A percentile compares a stretch with the other conserved stretches of the same genome.
These are phyloP conservation scores for Tachypleus tridentatus DNA, from an alignment of 1,140 invertebrate genomes.

Conservation along the genomic window DNA sequence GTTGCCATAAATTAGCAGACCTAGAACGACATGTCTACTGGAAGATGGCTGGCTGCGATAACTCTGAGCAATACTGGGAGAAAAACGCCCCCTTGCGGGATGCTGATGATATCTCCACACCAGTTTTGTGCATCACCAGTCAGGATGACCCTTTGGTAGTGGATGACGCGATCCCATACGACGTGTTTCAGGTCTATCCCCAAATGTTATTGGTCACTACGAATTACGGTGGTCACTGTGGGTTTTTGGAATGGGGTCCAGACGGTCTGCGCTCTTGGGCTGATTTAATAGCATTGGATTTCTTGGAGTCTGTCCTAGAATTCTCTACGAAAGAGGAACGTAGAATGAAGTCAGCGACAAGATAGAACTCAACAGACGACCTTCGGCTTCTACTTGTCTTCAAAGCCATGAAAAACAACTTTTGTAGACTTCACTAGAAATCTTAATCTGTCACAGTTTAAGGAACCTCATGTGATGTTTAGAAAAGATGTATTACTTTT, in stretches of 20 bases:
- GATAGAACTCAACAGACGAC: too few species aligned
- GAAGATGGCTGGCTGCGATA: constrained; percentile 23
- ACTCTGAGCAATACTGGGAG: constrained; percentile 29
- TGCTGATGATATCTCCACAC: constrained; percentile 30
- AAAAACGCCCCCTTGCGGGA: constrained; percentile 30
- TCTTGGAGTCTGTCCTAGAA: constrained; percentile 4
- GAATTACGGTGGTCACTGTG: constrained; percentile 29
- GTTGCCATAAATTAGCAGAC: constrained; percentile 18
- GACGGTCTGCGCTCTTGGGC: constrained; percentile 3
- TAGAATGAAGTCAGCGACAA: not conserved
- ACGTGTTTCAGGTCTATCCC: constrained; percentile 29
- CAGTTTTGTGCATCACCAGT: constrained; percentile 29
- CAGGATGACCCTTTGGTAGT: constrained; percentile 29
- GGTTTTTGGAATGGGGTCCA: constrained; percentile 22
- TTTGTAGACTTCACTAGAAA: too few species aligned
- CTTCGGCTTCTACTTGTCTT: too few species aligned
- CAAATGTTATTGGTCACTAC: constrained; percentile 29
- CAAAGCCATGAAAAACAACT: too few species aligned
- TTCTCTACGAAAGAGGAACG: constrained; percentile 4
- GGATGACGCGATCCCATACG: constrained; percentile 26
- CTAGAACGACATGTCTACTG: constrained; percentile 26
- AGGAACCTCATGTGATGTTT: too few species aligned
- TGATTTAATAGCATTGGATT: constrained; percentile 2
- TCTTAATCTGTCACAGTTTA: too few species aligned
- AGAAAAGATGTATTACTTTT: too few species aligned